Percentiles rank a stretch among this genome's conserved stretches.
Evolutionary conservation across 2,888 invertebrate genomes (phyloP).

Genomic region (Drosophila tripunctata): DNA sequence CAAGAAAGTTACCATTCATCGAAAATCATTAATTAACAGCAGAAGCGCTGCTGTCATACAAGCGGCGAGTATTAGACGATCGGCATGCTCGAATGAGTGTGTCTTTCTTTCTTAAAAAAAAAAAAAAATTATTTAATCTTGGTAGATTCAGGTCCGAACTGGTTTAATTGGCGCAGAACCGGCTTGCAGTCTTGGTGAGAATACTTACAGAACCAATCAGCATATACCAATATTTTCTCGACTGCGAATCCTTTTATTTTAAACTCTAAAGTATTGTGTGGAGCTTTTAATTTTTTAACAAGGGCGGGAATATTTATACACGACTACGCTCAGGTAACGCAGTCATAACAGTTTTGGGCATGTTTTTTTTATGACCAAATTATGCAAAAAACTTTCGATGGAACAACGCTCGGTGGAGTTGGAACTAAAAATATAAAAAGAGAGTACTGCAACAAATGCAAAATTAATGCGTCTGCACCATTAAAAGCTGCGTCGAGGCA

Average conservation of each 20-base stretch:
- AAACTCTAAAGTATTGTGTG: neutral
- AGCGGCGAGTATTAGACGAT: too few relatives aligned
- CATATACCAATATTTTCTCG: neutral
- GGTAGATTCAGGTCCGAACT: too few relatives aligned
- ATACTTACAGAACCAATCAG: neutral
- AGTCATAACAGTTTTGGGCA: slow-evolving; percentile 58
- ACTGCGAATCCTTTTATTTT: slow-evolving; percentile 5
- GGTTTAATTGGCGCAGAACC: too few relatives aligned
- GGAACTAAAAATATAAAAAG: slow-evolving; percentile 28
- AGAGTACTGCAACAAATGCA: slow-evolving; percentile 71
- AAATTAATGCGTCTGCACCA: slow-evolving; percentile 66
- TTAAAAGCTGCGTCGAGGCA: slow-evolving; percentile 21
- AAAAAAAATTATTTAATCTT: too few relatives aligned
- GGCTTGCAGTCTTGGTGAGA: too few relatives aligned
- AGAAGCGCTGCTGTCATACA: too few relatives aligned
- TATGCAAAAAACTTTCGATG: slow-evolving; percentile 68
- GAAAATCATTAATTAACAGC: too few relatives aligned
- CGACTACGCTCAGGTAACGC: slow-evolving; percentile 51
- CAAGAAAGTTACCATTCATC: too few relatives aligned
- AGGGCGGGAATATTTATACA: neutral
- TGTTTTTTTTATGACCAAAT: slow-evolving; percentile 69
- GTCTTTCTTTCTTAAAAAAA: too few relatives aligned
- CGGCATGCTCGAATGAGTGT: too few relatives aligned
- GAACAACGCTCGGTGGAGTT: neutral
- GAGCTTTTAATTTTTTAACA: slow-evolving; percentile 7